These are phyloP conservation scores for Urocolius indicus DNA, from an alignment of 2,113 vertebrate species.

Conservation along the genomic window DNA sequence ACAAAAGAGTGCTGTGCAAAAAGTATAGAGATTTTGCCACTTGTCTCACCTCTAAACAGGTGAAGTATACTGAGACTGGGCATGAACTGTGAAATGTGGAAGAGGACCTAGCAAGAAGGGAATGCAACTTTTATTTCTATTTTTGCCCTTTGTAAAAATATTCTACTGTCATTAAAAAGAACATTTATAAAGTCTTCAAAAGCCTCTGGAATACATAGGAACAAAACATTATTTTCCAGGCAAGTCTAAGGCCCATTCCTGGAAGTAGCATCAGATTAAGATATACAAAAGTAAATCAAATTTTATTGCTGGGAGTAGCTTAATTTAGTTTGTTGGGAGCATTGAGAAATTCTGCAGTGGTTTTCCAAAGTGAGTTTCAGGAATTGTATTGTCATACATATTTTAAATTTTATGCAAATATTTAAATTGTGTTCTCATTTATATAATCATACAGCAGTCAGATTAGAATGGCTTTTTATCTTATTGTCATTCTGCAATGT, in stretches of 20 bases:
- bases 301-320: not conserved
- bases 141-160: not conserved
- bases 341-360: not conserved
- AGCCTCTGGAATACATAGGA: not conserved
- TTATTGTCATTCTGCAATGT: not conserved
- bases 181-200: not conserved
- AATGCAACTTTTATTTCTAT: not conserved
- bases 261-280: not conserved
- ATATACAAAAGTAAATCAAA: not conserved
- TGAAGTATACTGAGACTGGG: not conserved
- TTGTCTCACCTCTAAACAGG: not conserved
- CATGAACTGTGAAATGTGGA: not conserved
- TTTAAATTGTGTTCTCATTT: not conserved
- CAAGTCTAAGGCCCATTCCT: not conserved
- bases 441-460: not conserved
- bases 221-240: not conserved
- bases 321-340: not conserved
- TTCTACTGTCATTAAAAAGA: not conserved
- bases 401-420: not conserved
- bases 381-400: not conserved
- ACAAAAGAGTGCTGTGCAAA: not conserved
- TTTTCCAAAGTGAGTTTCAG: not conserved
- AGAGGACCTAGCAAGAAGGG: not conserved
- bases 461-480: not conserved
- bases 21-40: not conserved